Base-by-base conservation (phyloP, 2,113 vertebrate species). In the Gallinago paraguaiae region DNA sequence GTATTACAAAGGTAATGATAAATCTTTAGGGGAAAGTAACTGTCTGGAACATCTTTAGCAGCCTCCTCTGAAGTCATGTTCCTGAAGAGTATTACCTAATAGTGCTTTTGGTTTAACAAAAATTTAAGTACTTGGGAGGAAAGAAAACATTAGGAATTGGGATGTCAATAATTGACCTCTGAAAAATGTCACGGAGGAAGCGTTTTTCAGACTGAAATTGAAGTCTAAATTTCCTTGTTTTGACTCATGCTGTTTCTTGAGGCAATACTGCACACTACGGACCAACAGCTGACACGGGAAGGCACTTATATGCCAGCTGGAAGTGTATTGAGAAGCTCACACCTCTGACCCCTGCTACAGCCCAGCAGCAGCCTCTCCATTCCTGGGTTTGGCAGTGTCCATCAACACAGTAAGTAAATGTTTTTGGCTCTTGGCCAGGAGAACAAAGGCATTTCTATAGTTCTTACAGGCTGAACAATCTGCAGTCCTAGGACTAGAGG, bases 281-380 rank as follows among this genome's bases (percentile, higher is more conserved):
- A 48, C 45, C 50, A 56, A 13, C 12, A 56, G 48, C 48, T n/a
- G 25, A 35, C 1, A 5, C 7, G 41, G 75, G 45, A 69, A 19
- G 0, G 7, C 39, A 15, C 15, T 51, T 7, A 23, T 4, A 2
- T 2, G 30, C 11, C 46, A 16, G 20, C 1, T 3, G 11, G 22
- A 81, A 57, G 13, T 2, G 6, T 4, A 8, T 0, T 3, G 30
- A 69, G 23, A 63, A 61, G 59, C 0, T 1, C 4, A 4, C 16
- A 18, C 0, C 64, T 20, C 50, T 3, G 10, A 37, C 3, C 20
- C 17, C 39, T 4, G 17, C 65, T 45, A 13, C 46, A 67, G 61
- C 63, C 46, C 7, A 23, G 41, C 1, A 1, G 43, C 2, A 28
- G 28, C 6, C 27, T 7, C 39, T 43, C 31, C 6, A 2, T 5